Evolutionary conservation across 1,140 invertebrate genomes (phyloP).

Genomic region (Theocolax elegans): DNA sequence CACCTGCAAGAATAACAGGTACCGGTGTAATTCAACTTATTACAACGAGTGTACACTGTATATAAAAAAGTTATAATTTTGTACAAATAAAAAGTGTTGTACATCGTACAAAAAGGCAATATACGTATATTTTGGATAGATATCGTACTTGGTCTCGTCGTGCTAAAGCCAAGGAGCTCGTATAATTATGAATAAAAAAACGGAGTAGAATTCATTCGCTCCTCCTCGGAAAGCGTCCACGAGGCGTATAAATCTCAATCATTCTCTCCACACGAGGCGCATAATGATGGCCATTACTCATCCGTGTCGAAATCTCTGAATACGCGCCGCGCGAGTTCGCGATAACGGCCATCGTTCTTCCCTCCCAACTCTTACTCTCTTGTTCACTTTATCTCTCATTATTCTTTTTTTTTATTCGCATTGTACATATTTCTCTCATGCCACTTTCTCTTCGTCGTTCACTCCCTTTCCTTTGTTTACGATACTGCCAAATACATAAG

Average conservation of each 20-base stretch:
- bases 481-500: no score
- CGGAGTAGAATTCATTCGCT: no score
- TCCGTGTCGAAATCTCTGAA: slow-evolving; percentile 26
- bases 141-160: no score
- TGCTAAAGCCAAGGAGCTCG: not conserved
- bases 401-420: no score
- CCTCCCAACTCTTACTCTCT: slow-evolving; percentile 11
- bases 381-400: slow-evolving; percentile 18
- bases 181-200: no score
- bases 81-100: no score
- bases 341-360: slow-evolving; percentile 22
- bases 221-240: not conserved
- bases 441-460: not conserved
- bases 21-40: not conserved
- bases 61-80: no score
- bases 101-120: no score
- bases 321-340: not conserved
- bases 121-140: no score
- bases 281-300: slow-evolving; percentile 36
- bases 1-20: slow-evolving; percentile 11
- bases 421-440: not conserved
- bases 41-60: no score
- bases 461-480: no score
- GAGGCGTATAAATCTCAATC: slow-evolving; percentile 25
- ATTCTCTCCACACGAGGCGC: slow-evolving; percentile 16